phyloP scores from a whole-genome alignment of 2,113 vertebrate genomes.

The Perca fluviatilis region DNA sequence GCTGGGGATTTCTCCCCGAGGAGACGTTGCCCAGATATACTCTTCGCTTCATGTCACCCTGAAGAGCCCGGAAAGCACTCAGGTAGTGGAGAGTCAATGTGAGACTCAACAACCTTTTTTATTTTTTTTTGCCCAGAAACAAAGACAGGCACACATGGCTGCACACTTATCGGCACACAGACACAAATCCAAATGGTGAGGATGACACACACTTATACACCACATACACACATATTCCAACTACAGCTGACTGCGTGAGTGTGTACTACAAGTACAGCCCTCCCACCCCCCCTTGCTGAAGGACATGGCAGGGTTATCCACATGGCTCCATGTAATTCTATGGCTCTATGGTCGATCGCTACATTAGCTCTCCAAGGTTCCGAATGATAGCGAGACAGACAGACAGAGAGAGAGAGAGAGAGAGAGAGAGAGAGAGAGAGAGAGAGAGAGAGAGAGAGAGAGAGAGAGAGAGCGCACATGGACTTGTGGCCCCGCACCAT shows the following conservation, averaged over 20 bases:
- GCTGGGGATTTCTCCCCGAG: slow-evolving; percentile 61
- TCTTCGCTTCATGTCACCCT: slow-evolving; percentile 61
- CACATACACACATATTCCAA: not conserved
- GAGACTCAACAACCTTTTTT: slow-evolving; percentile 9
- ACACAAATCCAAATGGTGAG: not conserved
- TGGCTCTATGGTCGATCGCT: slow-evolving; percentile 44
- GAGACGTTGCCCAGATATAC: slow-evolving; percentile 62
- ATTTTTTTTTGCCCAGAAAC: slow-evolving; percentile 1
- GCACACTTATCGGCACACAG: slow-evolving; percentile 4
- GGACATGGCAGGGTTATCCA: slow-evolving; percentile 63
- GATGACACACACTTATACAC: not conserved
- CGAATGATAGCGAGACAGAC: slow-evolving; percentile 22
- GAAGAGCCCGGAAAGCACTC: slow-evolving; percentile 63
- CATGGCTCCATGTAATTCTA: slow-evolving; percentile 53
- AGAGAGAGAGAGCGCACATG: slow-evolving; percentile 22
- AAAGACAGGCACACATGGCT: slow-evolving; percentile 16
- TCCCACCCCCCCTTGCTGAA: slow-evolving; percentile 47
- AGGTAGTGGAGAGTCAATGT: slow-evolving; percentile 28
- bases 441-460: slow-evolving; percentile 15
- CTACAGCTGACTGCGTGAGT: not conserved
- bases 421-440: no score
- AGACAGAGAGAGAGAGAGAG: no score
- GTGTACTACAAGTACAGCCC: slow-evolving; percentile 42
- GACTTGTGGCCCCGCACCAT: slow-evolving; percentile 56
- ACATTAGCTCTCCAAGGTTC: slow-evolving; percentile 58